Evolutionary conservation across 2,797 vertebrate genomes (phyloP).

Genomic region (Clarias fuscus): DNA sequence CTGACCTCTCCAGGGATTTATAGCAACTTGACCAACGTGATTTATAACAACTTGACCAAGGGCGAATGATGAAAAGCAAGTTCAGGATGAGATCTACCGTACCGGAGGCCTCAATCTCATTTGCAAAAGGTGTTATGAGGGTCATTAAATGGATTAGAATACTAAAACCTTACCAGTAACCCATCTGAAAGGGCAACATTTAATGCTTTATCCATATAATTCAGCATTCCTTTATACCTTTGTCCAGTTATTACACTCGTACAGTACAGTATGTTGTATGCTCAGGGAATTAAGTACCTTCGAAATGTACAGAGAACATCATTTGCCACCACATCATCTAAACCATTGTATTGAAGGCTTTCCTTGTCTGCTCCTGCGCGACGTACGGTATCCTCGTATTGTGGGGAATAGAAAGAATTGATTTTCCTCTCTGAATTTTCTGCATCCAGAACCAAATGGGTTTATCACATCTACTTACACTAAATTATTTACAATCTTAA

Average conservation of each 20-base stretch:
- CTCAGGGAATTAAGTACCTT: constrained; percentile 15
- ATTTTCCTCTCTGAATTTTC: constrained; percentile 38
- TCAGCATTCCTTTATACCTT: constrained; percentile 1
- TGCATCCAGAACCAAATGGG: constrained; percentile 19
- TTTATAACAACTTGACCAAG: background rate
- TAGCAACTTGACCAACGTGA: background rate
- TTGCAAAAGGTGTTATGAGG: background rate
- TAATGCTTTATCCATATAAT: background rate
- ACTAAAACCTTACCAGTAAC: constrained; percentile 5
- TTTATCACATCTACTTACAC: constrained; percentile 40
- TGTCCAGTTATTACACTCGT: constrained; percentile 20
- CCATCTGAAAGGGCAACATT: constrained; percentile 14
- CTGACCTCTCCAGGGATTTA: background rate
- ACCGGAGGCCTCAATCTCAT: background rate
- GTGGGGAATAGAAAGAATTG: constrained; percentile 38
- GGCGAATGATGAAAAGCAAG: background rate
- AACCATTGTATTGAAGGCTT: constrained; percentile 18
- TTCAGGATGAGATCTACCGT: background rate
- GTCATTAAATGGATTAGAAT: background rate
- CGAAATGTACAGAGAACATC: constrained; percentile 10
- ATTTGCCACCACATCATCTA: constrained; percentile 29
- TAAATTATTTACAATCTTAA: constrained; percentile 45
- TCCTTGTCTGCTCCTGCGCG: constrained; percentile 23
- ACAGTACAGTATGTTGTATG: background rate
- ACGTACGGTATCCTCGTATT: constrained; percentile 11